Conservation (phyloP, 2,888 invertebrate species). For the Hydrotaea cyrtoneurina region DNA sequence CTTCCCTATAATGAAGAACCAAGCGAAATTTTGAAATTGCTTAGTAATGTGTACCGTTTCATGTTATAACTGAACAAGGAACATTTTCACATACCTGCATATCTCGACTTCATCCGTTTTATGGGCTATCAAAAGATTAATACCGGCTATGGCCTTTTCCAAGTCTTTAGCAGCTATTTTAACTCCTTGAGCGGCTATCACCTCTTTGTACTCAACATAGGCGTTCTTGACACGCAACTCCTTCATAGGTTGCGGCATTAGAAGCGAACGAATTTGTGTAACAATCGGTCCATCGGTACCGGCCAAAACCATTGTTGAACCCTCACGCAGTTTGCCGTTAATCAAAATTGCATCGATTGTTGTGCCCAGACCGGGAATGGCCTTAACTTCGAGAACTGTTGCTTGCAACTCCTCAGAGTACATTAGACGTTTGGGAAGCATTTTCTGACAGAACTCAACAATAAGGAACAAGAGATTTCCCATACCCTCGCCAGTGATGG, state of each 20-base stretch:
- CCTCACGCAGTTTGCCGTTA: constrained; percentile 95
- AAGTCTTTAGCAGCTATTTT: constrained; percentile 99
- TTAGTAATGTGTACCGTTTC: too few species aligned
- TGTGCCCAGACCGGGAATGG: constrained; percentile 97
- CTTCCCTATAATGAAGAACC: constrained; percentile 85
- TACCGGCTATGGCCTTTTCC: constrained; percentile 98
- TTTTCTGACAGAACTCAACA: constrained; percentile 94
- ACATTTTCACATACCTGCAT: constrained; percentile 82
- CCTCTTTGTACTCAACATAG: constrained; percentile 96
- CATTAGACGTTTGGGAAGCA: constrained; percentile 92
- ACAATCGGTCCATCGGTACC: constrained; percentile 99
- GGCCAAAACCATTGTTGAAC: constrained; percentile 96
- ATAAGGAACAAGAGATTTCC: constrained; percentile 97
- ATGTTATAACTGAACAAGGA: too few species aligned
- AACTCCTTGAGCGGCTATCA: constrained; percentile 98
- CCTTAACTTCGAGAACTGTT: constrained; percentile 94
- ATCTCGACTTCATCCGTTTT: constrained; percentile 97
- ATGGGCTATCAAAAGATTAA: constrained; percentile 95
- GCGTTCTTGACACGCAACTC: constrained; percentile 98
- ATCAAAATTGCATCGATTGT: constrained; percentile 99
- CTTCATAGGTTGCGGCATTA: constrained; percentile 99
- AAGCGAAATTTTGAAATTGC: neutral
- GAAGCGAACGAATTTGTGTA: constrained; percentile 96
- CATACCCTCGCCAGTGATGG: constrained; percentile 99
- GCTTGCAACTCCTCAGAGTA: constrained; percentile 96